phyloP scores from a whole-genome alignment of 2,888 invertebrate species.

The Hanleya hanleyi region DNA sequence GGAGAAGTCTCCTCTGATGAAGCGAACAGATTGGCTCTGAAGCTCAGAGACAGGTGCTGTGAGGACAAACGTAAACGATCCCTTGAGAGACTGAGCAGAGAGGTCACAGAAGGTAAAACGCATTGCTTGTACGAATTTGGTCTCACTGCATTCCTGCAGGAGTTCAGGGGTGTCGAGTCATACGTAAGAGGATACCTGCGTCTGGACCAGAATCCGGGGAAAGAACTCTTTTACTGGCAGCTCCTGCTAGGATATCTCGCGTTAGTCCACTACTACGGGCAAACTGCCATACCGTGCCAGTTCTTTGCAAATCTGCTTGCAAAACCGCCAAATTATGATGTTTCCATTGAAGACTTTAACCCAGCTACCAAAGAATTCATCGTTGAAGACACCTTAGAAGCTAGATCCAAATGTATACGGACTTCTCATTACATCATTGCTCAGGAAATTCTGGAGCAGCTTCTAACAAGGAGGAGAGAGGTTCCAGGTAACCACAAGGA shows the following conservation, averaged over 20 bases:
- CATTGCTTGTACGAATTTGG: constrained; percentile 42
- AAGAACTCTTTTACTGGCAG: constrained; percentile 32
- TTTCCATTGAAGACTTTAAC: constrained; percentile 37
- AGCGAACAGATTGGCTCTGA: constrained; percentile 28
- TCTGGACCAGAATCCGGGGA: constrained; percentile 16
- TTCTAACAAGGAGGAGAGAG: constrained; percentile 24
- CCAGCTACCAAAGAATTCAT: constrained; percentile 30
- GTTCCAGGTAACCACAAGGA: neutral
- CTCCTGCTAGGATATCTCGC: constrained; percentile 35
- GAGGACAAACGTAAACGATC: neutral
- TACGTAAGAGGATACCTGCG: constrained; percentile 42
- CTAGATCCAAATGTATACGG: constrained; percentile 28
- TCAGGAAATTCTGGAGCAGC: constrained; percentile 42
- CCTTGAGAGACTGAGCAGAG: neutral
- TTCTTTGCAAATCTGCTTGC: constrained; percentile 36
- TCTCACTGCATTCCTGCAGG: constrained; percentile 36
- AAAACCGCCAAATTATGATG: constrained; percentile 23
- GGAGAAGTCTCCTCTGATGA: constrained; percentile 37
- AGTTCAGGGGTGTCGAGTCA: constrained; percentile 40
- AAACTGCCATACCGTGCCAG: constrained; percentile 39
- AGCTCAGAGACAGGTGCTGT: constrained; percentile 23
- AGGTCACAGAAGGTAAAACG: constrained; percentile 14
- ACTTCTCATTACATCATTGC: constrained; percentile 42
- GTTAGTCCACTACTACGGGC: constrained; percentile 44
- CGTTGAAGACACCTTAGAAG: constrained; percentile 29